Conservation (phyloP, 2,888 invertebrate genomes). For the Leptopilina drosophilae region DNA sequence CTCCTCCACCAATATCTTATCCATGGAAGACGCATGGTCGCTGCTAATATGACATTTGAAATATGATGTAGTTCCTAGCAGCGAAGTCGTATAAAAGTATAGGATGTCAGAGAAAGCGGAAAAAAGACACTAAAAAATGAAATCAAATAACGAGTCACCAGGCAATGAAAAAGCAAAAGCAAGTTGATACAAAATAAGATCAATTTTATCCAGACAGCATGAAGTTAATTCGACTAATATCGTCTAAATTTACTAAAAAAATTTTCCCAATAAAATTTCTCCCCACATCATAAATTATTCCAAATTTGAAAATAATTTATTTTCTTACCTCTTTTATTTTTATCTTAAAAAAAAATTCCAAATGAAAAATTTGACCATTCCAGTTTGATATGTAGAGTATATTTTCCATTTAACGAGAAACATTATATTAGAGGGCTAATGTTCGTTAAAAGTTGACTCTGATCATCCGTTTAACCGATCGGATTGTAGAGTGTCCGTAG, state of each 20-base stretch:
- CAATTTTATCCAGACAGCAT: neutral
- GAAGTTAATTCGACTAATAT: neutral
- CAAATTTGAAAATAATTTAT: neutral
- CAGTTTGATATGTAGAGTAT: neutral
- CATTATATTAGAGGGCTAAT: neutral
- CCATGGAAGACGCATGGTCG: conserved; percentile 71
- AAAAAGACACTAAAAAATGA: conserved; percentile 17
- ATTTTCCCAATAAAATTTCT: neutral
- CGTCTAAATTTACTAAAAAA: neutral
- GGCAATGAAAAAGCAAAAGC: neutral
- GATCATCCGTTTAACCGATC: conserved; percentile 29
- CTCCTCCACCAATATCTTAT: conserved; percentile 61
- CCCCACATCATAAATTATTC: too few relatives aligned
- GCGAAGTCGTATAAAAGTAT: conserved; percentile 21
- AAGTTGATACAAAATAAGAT: neutral
- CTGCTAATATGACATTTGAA: conserved; percentile 73
- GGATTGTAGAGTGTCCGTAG: conserved; percentile 32
- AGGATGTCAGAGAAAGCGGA: neutral
- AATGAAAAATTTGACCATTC: neutral
- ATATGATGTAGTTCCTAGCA: conserved; percentile 61
- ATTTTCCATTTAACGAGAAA: neutral
- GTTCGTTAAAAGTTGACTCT: conserved; percentile 34
- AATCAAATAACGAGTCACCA: conserved; percentile 11
- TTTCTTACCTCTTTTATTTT: too few relatives aligned
- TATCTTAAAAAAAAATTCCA: neutral